Conservation (phyloP, 2,888 invertebrate species). For the Dioctria linearis region DNA sequence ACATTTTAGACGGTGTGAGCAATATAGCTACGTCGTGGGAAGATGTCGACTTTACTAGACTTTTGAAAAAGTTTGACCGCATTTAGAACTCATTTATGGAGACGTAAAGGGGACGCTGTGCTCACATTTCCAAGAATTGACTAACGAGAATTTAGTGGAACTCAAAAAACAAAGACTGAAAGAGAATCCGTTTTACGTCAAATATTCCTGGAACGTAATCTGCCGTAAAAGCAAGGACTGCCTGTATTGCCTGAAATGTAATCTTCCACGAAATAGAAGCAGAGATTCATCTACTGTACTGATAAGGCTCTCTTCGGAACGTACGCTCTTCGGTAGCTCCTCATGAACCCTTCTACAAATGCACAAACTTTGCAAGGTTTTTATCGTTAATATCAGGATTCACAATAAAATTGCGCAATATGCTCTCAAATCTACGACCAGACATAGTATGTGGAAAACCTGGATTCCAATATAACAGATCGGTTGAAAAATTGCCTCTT, state of each 20-base stretch:
- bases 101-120: too few species aligned
- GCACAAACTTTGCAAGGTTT: background rate
- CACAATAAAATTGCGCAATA: conserved; percentile 19
- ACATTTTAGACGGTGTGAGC: too few species aligned
- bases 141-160: too few species aligned
- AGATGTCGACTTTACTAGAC: too few species aligned
- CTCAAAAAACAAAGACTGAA: too few species aligned
- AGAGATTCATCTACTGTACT: conserved; percentile 1
- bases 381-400: conserved; percentile 9
- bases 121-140: too few species aligned
- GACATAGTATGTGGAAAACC: conserved; percentile 1
- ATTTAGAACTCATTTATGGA: too few species aligned
- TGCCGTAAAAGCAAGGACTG: too few species aligned
- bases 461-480: conserved; percentile 11
- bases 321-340: background rate
- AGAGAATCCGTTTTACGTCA: too few species aligned
- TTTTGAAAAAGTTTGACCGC: too few species aligned
- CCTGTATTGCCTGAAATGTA: conserved; percentile 33
- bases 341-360: background rate
- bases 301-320: conserved; percentile 12
- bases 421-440: conserved; percentile 19
- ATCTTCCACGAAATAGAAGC: background rate
- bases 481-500: background rate
- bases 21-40: too few species aligned
- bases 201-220: too few species aligned